Conservation (phyloP, 2,888 invertebrate species). For the Dioctria rufipes region DNA sequence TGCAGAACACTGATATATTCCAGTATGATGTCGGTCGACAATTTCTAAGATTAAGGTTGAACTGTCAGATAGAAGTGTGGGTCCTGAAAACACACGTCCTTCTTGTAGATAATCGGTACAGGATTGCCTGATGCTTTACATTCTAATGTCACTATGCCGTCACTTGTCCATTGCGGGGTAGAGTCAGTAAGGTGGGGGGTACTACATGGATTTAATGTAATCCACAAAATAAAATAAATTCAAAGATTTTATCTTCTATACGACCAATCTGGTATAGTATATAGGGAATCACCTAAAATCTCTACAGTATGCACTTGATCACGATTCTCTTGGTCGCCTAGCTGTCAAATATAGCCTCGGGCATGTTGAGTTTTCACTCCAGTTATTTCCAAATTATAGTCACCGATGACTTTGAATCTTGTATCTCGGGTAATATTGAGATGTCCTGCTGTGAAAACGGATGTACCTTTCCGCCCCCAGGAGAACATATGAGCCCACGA, state of each 20-base stretch:
- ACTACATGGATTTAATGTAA: conserved; percentile 67
- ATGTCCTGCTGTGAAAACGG: conserved; percentile 80
- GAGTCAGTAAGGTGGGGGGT: conserved; percentile 78
- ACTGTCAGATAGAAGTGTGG: conserved; percentile 72
- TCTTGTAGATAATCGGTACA: too few species aligned
- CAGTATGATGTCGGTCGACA: conserved; percentile 73
- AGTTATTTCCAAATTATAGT: conserved; percentile 80
- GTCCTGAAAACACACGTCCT: too few species aligned
- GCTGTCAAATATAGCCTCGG: conserved; percentile 81
- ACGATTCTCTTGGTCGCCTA: conserved; percentile 79
- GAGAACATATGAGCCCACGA: conserved; percentile 78
- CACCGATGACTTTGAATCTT: conserved; percentile 78
- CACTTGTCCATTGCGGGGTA: conserved; percentile 78
- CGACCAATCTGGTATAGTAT: too few species aligned
- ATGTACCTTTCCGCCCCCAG: conserved; percentile 80
- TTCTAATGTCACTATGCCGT: conserved; percentile 80
- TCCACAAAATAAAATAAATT: conserved; percentile 22
- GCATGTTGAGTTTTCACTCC: conserved; percentile 81
- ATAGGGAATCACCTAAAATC: too few species aligned
- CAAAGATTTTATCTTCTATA: conserved; percentile 3
- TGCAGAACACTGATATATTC: conserved; percentile 73
- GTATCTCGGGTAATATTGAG: conserved; percentile 81
- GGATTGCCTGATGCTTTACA: conserved; percentile 82
- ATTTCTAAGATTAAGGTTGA: conserved; percentile 72
- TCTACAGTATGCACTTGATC: conserved; percentile 84